Base-by-base conservation (phyloP, 1,140 invertebrate genomes). In the Maniola jurtina region DNA sequence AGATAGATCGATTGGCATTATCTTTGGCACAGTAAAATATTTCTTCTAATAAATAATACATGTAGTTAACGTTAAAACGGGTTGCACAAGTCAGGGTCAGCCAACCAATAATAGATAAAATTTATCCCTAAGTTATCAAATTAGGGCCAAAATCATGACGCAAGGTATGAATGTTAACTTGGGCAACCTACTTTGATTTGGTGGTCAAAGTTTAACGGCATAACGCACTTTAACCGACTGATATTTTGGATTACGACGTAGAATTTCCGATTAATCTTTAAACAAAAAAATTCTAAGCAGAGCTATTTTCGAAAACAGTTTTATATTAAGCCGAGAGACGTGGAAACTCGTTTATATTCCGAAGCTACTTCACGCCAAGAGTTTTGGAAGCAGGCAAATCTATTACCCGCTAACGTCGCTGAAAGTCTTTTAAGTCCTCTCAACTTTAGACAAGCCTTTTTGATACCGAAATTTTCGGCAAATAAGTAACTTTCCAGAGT, bases 301-400 rank as follows among this genome's bases (percentile, higher is more conserved):
- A 11, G 13, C 5, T 11, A 13, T n/a, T 13, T 11, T 45, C 42
- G 13, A n/a, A 5, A 45, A 45, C 5, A 45, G 13, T 45, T 45
- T 45, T 45, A 45, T 45, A 45, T 45, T n/a, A 45, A 45, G 42
- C 42, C 42, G 42, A 45, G 42, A 45, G 42, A 45, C 42, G 42
- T 45, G 42, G 5, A 45, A 45, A 45, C 42, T 45, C 42, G 42
- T 45, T 45, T 45, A 45, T 45, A 45, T 45, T 45, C 42, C 13
- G 42, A 0, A 45, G 10, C 42, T 45, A 45, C 42, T 45, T 45
- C 42, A 45, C 42, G 42, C 42, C 42, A 45, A 45, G 42, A 45
- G 42, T 45, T 13, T 45, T 45, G 5, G 42, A 45, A 38, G 38
- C 38, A 38, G 42, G 42, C 42, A 45, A 45, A 45, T 45, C 42